Evolutionary conservation across 2,113 vertebrate species (phyloP), one percentile per base, ranked within the genome.

Genomic region (Sardina pilchardus): DNA sequence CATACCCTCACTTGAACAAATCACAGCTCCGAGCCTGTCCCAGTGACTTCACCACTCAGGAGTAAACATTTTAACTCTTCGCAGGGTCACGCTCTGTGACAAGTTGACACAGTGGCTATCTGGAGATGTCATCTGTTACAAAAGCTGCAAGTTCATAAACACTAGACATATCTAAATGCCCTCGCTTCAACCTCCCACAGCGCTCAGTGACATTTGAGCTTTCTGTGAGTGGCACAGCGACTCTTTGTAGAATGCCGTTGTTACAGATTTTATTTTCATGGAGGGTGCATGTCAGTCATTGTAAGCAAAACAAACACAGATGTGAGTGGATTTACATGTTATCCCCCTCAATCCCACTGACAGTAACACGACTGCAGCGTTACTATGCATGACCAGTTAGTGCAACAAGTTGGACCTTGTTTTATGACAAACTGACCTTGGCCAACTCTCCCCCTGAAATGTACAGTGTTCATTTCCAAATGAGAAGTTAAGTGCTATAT

Each of bases 31-130:
- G 84, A 56, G 17, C 63, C 67, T 50, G 85, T 63, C 85, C 84
- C 84, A 81, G 81, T 90, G 83, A 85, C 78, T 59, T 80, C 81
- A 83, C 82, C 86, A 53, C 42, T 85, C 16, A 44, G 30, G 43
- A 67, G 26, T 82, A 30, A 48, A 85, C 82, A 53, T 63, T 71
- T 91, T 91, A 91, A 90, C 88, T 47, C 86, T 83, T 87, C 26
- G 19, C 34, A 34, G 26, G n/a, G 45, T 80, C 16, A 36, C 63
- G 6, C 42, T 44, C 36, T 44, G 10, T 12, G 16, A 4, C 43
- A 36, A 10, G 21, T 19, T 8, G 45, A 81, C 71, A 36, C 71
- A 34, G 10, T 36, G 26, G 6, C 26, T 59, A 4, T 17, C 16
- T 53, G 17, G 19, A 2, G 30, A 71, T 71, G 26, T 8, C 63